Base-by-base conservation (phyloP, 2,797 vertebrate species). In the Leptoclinus maculatus region DNA sequence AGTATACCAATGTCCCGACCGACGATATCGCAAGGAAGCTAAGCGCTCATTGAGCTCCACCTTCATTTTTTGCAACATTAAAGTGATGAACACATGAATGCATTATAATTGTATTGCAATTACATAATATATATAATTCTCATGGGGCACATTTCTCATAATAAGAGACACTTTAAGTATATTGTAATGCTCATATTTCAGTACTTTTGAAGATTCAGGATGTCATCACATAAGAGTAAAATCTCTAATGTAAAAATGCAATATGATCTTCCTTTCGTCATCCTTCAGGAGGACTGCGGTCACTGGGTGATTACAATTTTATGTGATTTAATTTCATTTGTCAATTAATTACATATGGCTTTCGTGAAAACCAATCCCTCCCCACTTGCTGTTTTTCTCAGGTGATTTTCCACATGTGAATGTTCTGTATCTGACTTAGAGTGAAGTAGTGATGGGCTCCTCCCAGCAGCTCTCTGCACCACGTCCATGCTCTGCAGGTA, bases 401-500 rank as follows among this genome's bases (percentile, higher is more conserved):
- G 13, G 34, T 43, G 41, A n/a, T 41, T 25, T 56, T 71, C 38
- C 27, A 41, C 14, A 8, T 23, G 62, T 47, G 38, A 12, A 6
- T 66, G 25, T 59, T 56, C 11, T 25, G 13, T 16, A 51, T 38
- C 4, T 17, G 17, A 29, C 23, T 63, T 19, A 36, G 8, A 54
- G 12, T 21, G 47, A 51, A 17, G 2, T 10, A 25, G 51, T 27
- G 23, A 69, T 49, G 54, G 9, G 13, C 25, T 58, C 27, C 32
- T 65, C 29, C 38, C 49, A 29, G 27, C 41, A 47, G 56, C 39
- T 54, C 21, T 21, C 21, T 49, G 39, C 62, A 49, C 53, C 16
- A 43, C 6, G 10, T 45, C 49, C 53, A 41, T 47, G 56, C 41
- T 74, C 56, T 82, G 71, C 69, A 78, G 83, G 60, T 83, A 74